Base-by-base conservation (phyloP, 2,888 invertebrate species). In the Cephus pulcher region DNA sequence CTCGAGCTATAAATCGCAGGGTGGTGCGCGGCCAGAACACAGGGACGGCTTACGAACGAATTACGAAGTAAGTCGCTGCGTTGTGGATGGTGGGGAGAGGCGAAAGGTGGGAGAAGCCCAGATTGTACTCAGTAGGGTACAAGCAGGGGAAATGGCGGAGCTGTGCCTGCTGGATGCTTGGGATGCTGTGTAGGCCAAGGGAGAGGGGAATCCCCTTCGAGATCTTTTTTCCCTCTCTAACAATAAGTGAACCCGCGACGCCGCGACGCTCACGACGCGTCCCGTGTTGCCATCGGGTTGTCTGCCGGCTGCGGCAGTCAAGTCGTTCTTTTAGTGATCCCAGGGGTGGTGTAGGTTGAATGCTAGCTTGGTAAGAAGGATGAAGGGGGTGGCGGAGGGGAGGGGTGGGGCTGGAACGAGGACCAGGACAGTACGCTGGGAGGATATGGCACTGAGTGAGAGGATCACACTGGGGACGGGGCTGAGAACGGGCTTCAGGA, bases 321-420 rank as follows among this genome's bases (percentile, higher is more conserved):
- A 81, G 76, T 79, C 84, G 84, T 88, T 84, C 85, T 84, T 87
- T 88, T 82, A 86, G 86, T 81, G 87, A 85, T 88, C 84, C 87
- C 87, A 83, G 37, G 80, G 83, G 86, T 56, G 81, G 81, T 74
- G 79, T 70, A 79, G 84, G 84, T 86, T 86, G 87, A 86, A 84
- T 84, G 82, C 82, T 86, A 23, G 86, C 79, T 77, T 79, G 84
- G 40, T 15, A 56, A 56, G 84, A 86, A 71, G 71, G 71, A 32
- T 4, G 71, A 71, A 84, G 80, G 80, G 81, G 81, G 82, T 69
- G 30, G 78, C 78, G 75, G 70, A 74, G 35, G 70, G 40, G 69
- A 0, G 73, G 6, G 37, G 37, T 15, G 15, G 40, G 15, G 15
- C 4, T 15, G 1, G 40, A 56, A 56, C 40, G 23, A 56, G 40